These are phyloP conservation scores for Malachius bipustulatus DNA, from an alignment of 2,888 invertebrate genomes.

Conservation along the genomic window DNA sequence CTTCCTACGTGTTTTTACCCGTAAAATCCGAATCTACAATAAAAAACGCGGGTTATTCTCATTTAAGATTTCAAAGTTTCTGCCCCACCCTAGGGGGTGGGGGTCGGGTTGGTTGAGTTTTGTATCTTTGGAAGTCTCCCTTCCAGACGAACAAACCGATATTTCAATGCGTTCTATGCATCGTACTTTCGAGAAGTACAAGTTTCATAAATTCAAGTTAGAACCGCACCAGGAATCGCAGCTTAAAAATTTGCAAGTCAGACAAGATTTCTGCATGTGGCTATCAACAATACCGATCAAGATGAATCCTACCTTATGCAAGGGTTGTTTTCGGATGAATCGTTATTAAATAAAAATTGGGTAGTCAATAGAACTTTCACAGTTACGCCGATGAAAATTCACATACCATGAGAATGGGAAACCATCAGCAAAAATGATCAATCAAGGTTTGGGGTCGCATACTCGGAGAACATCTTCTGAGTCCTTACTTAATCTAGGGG, in stretches of 20 bases:
- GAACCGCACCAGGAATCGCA: slow-evolving; percentile 6
- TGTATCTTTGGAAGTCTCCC: too few relatives aligned
- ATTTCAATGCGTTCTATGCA: slow-evolving; percentile 3
- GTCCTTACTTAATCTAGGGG: slow-evolving; percentile 3
- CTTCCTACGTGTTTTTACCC: too few relatives aligned
- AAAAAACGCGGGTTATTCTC: too few relatives aligned
- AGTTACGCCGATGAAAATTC: slow-evolving; percentile 2
- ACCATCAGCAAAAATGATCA: slow-evolving; percentile 5
- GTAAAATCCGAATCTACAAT: too few relatives aligned
- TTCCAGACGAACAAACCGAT: background rate
- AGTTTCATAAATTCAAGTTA: slow-evolving; percentile 1
- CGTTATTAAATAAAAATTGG: background rate
- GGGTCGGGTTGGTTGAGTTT: too few relatives aligned
- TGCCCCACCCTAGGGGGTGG: too few relatives aligned
- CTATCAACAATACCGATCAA: slow-evolving; percentile 1
- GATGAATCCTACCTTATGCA: slow-evolving; percentile 5
- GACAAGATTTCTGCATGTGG: slow-evolving; percentile 4
- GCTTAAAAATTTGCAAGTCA: slow-evolving; percentile 4
- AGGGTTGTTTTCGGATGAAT: slow-evolving; percentile 4
- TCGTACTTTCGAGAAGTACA: slow-evolving; percentile 6
- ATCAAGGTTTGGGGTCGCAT: slow-evolving; percentile 3
- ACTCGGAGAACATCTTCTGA: slow-evolving; percentile 6
- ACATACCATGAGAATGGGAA: slow-evolving; percentile 5
- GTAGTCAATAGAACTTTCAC: background rate
- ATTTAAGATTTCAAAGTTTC: too few relatives aligned